Conservation (phyloP, 2,797 vertebrate genomes). For the Acanthornis magna region DNA sequence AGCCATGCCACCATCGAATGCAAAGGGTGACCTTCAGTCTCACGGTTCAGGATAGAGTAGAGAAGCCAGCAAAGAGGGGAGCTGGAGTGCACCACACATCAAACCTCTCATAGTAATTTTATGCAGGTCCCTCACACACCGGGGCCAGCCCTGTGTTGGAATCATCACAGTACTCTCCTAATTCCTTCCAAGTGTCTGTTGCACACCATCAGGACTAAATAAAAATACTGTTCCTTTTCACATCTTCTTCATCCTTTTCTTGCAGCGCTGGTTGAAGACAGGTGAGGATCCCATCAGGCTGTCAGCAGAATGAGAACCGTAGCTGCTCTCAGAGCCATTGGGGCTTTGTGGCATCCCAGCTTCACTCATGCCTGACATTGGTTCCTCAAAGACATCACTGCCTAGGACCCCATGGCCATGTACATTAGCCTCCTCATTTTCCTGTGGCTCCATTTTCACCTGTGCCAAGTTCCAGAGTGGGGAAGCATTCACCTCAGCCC, state of each 20-base stretch:
- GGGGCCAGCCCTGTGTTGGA: background rate
- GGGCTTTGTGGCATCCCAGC: slow-evolving; percentile 90
- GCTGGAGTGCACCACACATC: background rate
- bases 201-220: background rate
- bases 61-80: background rate
- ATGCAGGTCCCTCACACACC: background rate
- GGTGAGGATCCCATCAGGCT: slow-evolving; percentile 93
- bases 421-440: slow-evolving; percentile 86
- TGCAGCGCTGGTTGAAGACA: slow-evolving; percentile 93
- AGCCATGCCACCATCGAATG: background rate
- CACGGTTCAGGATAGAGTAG: background rate
- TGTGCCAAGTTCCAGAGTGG: slow-evolving; percentile 91
- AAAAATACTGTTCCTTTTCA: slow-evolving; percentile 60
- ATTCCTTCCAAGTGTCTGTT: background rate
- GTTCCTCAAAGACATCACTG: slow-evolving; percentile 94
- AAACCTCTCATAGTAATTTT: background rate
- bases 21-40: background rate
- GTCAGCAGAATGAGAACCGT: slow-evolving; percentile 90
- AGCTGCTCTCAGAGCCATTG: slow-evolving; percentile 90
- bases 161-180: background rate
- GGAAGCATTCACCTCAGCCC: slow-evolving; percentile 85
- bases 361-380: slow-evolving; percentile 98
- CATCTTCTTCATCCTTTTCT: slow-evolving; percentile 92
- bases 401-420: slow-evolving; percentile 84
- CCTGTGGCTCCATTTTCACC: slow-evolving; percentile 97